Conservation (phyloP, 2,888 invertebrate genomes). For the Alentia gelatinosa region DNA sequence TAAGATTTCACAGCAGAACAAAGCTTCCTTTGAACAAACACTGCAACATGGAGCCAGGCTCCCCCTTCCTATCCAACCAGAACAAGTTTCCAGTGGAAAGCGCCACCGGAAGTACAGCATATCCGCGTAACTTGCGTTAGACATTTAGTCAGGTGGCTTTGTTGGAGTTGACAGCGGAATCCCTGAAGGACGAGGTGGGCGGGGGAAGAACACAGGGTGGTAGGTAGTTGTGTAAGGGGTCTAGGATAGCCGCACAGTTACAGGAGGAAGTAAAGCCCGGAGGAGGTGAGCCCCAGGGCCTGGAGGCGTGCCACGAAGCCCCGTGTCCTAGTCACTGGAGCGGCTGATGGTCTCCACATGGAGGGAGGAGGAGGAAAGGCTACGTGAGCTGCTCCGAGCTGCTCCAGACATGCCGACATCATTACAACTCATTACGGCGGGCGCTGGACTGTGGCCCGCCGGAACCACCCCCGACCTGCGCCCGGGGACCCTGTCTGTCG, state of each 20-base stretch:
- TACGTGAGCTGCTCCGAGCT: no score
- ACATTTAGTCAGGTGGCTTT: not conserved
- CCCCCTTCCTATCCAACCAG: no score
- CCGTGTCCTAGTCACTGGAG: not conserved
- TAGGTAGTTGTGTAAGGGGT: not conserved
- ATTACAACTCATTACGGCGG: not conserved
- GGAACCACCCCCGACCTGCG: not conserved
- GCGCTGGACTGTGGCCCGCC: slow-evolving; percentile 10
- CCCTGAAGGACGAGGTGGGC: not conserved
- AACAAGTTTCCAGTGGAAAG: no score
- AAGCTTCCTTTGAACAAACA: no score
- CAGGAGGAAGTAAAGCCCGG: slow-evolving; percentile 1
- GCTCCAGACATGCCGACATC: not conserved
- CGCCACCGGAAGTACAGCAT: not conserved
- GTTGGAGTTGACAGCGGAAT: not conserved
- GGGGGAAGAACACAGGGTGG: not conserved
- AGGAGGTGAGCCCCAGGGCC: no score
- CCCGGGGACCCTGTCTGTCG: not conserved
- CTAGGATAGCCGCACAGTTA: no score
- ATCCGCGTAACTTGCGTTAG: not conserved
- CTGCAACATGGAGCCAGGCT: no score
- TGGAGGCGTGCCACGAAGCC: slow-evolving; percentile 10
- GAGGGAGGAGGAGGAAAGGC: not conserved
- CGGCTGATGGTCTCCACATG: not conserved
- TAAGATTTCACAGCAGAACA: no score